Evolutionary conservation across 2,888 invertebrate genomes (phyloP), one percentile per base, ranked within the genome.

Genomic region (Philopedon plagiatum): DNA sequence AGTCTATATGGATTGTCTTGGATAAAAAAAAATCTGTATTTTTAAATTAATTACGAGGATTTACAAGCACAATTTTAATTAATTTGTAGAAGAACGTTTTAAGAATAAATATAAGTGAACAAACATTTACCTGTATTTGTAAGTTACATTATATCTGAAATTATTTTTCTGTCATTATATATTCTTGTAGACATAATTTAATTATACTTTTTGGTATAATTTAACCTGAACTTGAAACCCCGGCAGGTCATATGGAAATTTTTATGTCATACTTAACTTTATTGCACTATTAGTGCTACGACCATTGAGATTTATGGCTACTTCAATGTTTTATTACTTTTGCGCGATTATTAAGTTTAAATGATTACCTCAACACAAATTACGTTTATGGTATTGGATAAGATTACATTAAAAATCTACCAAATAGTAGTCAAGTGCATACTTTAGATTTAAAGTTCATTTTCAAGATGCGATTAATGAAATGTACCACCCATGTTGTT

Each of bases 321-420:
- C 71, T 64, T 63, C 74, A 72, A 62, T 64, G 44, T 75, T 78
- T 77, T 75, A 78, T 77, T 78, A 75, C 49, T 46, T 66, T 58
- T 66, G 29, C 57, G 66, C 66, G 66, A 66, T 78, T 77, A 78
- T 77, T 78, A 76, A 75, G 75, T 63, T 74, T 76, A 75, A 77
- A 77, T 75, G 77, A 78, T 78, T 77, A 78, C 77, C 77, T 77
- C 75, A 76, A 78, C 76, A 75, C 74, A 77, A 77, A 75, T 78
- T 75, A 75, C 77, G 77, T 79, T 79, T 79, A 79, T 76, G 75
- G 69, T 56, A 41, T 49, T 73, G 71, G 78, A 78, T 78, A 78
- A 78, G 77, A 75, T 76, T 75, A 71, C 77, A 75, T 77, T 76
- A 72, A 76, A 76, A 76, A 74, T 54, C 8, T 75, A 71, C 74